Evolutionary conservation across 2,888 invertebrate species (phyloP).

Genomic region (Loripinus fragilis): DNA sequence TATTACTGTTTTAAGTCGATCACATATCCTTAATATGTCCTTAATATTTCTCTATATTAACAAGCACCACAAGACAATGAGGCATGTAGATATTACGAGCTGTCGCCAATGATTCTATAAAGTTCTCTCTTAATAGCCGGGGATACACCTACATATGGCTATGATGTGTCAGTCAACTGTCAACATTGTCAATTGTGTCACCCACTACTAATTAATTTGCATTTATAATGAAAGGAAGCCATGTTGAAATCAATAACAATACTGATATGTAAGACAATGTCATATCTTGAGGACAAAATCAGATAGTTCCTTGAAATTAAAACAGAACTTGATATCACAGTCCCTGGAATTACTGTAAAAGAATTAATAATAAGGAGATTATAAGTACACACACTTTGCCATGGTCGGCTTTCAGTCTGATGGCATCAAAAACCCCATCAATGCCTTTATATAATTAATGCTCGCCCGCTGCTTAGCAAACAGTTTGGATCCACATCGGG

Average conservation of each 20-base stretch:
- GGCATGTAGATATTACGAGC: background rate
- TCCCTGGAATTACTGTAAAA: too few species aligned
- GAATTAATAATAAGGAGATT: too few species aligned
- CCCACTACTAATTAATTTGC: constrained; percentile 7
- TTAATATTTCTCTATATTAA: background rate
- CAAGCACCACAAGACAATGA: background rate
- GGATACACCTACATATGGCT: constrained; percentile 14
- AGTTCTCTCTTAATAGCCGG: background rate
- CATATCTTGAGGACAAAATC: background rate
- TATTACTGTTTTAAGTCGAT: too few species aligned
- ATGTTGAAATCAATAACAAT: background rate
- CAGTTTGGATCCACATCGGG: too few species aligned
- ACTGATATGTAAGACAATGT: background rate
- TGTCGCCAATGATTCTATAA: constrained; percentile 4
- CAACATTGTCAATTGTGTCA: constrained; percentile 11
- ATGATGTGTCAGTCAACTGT: background rate
- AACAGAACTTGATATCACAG: too few species aligned
- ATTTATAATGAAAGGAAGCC: background rate
- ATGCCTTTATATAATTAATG: too few species aligned
- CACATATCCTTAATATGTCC: too few species aligned
- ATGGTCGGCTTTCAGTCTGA: too few species aligned
- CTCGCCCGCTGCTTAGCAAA: too few species aligned
- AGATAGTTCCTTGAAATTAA: too few species aligned
- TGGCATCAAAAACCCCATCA: too few species aligned
- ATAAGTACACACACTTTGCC: too few species aligned